Conservation (phyloP, 2,888 invertebrate genomes). For the Baccha elongata region DNA sequence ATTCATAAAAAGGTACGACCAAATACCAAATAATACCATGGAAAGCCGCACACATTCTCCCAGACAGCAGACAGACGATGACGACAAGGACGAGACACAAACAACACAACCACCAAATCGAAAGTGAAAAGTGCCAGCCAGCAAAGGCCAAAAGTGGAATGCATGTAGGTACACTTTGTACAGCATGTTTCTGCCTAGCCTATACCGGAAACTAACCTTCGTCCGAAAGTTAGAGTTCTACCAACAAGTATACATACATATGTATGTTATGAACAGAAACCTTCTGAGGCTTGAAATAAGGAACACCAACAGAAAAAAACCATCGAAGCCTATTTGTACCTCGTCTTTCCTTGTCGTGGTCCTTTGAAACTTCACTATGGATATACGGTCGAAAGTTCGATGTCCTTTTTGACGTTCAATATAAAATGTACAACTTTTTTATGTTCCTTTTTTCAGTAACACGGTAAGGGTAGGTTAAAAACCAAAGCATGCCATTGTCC, state of each 20-base stretch:
- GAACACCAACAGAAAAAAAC: conserved; percentile 25
- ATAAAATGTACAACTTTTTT: conserved; percentile 8
- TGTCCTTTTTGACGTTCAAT: conserved; percentile 69
- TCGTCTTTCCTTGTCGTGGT: neutral
- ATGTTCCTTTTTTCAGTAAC: conserved; percentile 26
- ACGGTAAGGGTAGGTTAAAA: conserved; percentile 57
- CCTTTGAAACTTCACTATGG: neutral
- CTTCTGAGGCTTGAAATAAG: conserved; percentile 32
- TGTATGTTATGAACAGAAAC: conserved; percentile 26
- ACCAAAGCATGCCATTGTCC: conserved; percentile 44
- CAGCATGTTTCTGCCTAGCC: conserved; percentile 39
- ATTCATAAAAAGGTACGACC: neutral
- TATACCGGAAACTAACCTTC: conserved; percentile 70
- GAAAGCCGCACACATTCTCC: conserved; percentile 39
- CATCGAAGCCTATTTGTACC: conserved; percentile 57
- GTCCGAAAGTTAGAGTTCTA: conserved; percentile 66
- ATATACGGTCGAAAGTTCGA: conserved; percentile 65
- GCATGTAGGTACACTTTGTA: conserved; percentile 40
- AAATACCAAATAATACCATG: conserved; percentile 24
- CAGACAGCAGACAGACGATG: conserved; percentile 59
- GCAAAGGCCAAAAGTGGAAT: conserved; percentile 51
- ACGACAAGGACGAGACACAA: conserved; percentile 36
- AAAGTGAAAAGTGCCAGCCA: conserved; percentile 57
- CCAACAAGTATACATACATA: conserved; percentile 34
- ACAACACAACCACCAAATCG: conserved; percentile 54